Base-by-base conservation (phyloP, 2,113 vertebrate species). In the Gnathonemus longibarbis region DNA sequence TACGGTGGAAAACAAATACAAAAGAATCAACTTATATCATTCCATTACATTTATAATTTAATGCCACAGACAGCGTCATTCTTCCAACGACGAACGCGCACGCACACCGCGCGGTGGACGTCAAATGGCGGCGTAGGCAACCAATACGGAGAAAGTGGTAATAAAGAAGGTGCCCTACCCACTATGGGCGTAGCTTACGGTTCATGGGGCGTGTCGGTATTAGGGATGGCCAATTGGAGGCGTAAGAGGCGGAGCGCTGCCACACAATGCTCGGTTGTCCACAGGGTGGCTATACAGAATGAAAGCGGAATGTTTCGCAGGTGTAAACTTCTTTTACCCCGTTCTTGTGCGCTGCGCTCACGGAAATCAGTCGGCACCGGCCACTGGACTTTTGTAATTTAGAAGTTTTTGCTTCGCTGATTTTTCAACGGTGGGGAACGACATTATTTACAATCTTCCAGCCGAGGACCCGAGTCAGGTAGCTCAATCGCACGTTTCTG, bases 221-320 rank as follows among this genome's bases (percentile, higher is more conserved):
- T 42, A 46, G 84, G 9, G 19, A 17, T 9, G 53, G 58, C 90
- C 90, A 90, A 91, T 91, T 84, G 56, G 27, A 31, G 74, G 39
- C 6, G 27, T 3, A 39, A 77, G 13, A 52, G 90, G 90, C 90
- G 90, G 89, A 39, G 66, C 39, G 31, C n/a, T 7, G 21, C 17
- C 27, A 8, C 62, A 48, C 53, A 88, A 86, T 2, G 87, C 89
- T 91, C 89, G 86, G 87, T 86, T 88, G 90, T 88, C 21, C 6
- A 45, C 52, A 88, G 66, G 53, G 42, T 58, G 2, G 53, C 46
- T 13, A 3, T 17, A 84, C 24, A 58, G 89, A 89, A 85, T 58
- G 89, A 84, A 84, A 87, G 46, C 49, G 46, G 83, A 45, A 49
- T 87, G 88, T 70, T 48, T 52, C 88, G 89, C 90, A 91, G 89